These are phyloP conservation scores for Pterocles burchelli DNA, from an alignment of 2,113 vertebrate genomes.

Conservation along the genomic window DNA sequence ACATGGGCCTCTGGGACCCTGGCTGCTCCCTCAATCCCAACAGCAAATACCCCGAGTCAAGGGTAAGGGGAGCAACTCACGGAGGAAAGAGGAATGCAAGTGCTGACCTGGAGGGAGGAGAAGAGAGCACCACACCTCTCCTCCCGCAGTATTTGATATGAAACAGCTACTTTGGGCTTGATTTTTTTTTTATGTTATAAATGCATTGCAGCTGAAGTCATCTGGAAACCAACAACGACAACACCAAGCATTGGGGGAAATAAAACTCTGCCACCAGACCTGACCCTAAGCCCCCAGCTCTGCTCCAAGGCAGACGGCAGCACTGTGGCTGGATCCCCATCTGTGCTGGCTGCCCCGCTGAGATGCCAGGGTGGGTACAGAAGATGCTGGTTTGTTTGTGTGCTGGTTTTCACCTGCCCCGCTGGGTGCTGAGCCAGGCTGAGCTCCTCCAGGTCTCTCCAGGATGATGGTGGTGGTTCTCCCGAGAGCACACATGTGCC, in stretches of 20 bases:
- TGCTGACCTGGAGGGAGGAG: not conserved
- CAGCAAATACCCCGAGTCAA: not conserved
- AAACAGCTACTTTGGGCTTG: conserved; percentile 37
- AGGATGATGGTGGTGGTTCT: not conserved
- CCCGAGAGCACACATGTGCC: not conserved
- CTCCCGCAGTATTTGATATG: not conserved
- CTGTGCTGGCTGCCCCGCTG: not conserved
- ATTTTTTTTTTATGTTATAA: not conserved
- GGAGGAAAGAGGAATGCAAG: not conserved
- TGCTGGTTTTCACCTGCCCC: not conserved
- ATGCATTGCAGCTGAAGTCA: not conserved
- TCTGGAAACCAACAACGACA: not conserved
- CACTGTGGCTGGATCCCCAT: not conserved
- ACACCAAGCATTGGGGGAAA: not conserved
- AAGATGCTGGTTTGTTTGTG: not conserved
- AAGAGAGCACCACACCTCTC: not conserved
- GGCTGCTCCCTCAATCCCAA: not conserved
- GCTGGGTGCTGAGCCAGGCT: not conserved
- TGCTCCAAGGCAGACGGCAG: not conserved
- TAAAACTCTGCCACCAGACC: not conserved
- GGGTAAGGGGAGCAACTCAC: not conserved
- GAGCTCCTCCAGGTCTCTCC: not conserved
- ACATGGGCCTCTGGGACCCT: not conserved
- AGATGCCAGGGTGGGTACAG: not conserved
- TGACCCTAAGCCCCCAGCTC: not conserved